Evolutionary conservation across 2,888 invertebrate species (phyloP).

Genomic region (Drosophila peninsularis): DNA sequence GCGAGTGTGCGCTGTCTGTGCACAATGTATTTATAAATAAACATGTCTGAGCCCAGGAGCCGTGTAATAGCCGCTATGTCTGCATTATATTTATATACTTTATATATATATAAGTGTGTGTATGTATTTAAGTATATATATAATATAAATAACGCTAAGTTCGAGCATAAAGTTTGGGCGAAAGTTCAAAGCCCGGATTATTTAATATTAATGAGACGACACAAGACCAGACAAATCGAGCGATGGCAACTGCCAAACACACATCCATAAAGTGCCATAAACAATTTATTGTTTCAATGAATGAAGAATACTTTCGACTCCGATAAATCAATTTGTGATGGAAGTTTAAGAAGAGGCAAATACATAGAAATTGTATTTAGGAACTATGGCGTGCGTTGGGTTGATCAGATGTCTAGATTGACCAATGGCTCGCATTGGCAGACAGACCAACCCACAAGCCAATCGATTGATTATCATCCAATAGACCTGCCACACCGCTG

Average conservation of each 20-base stretch:
- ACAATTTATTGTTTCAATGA: not conserved
- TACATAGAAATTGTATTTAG: not conserved
- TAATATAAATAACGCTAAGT: not conserved
- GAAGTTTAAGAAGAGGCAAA: not conserved
- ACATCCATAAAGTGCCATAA: not conserved
- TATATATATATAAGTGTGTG: not conserved
- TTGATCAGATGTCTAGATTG: too few species aligned
- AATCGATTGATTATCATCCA: too few species aligned
- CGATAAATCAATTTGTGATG: not conserved
- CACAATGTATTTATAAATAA: conserved; percentile 56
- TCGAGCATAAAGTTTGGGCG: not conserved
- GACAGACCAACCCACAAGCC: too few species aligned
- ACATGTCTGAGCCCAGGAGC: conserved; percentile 55
- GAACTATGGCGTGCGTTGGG: too few species aligned
- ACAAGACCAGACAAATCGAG: not conserved
- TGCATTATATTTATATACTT: conserved; percentile 9
- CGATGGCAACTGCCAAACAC: not conserved
- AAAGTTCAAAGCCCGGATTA: conserved; percentile 4
- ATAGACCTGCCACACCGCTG: too few species aligned
- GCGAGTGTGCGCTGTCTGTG: conserved; percentile 6
- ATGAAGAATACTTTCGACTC: not conserved
- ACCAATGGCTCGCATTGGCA: too few species aligned
- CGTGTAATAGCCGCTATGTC: conserved; percentile 51
- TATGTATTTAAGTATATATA: not conserved
- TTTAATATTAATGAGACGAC: not conserved